Evolutionary conservation across 2,797 vertebrate species (phyloP).

Genomic region (Antennarius maculatus): DNA sequence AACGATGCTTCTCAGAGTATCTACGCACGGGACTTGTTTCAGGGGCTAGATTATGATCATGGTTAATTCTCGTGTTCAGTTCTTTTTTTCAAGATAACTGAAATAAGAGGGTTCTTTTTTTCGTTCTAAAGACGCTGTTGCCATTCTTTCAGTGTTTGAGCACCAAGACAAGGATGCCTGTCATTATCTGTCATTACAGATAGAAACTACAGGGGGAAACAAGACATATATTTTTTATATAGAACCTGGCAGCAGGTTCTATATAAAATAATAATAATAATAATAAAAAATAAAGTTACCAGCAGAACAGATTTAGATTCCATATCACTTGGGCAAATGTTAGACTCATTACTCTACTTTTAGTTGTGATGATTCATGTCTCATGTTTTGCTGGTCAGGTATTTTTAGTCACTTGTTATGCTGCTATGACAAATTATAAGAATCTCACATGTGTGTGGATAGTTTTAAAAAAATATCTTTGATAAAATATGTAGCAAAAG

Average conservation of each 20-base stretch:
- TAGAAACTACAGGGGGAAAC: not conserved
- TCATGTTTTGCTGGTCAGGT: not conserved
- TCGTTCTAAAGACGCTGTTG: not conserved
- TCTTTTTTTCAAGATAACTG: too few relatives aligned
- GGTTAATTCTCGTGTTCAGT: not conserved
- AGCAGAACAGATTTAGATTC: conserved; percentile 12
- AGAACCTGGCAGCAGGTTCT: too few relatives aligned
- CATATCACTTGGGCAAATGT: conserved; percentile 34
- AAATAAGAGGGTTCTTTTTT: not conserved
- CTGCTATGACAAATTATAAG: not conserved
- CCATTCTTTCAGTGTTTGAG: not conserved
- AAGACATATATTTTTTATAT: too few relatives aligned
- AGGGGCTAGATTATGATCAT: not conserved
- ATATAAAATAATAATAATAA: too few relatives aligned
- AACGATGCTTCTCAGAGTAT: not conserved
- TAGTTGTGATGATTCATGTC: not conserved
- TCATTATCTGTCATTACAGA: not conserved
- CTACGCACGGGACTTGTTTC: too few relatives aligned
- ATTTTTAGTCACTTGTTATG: too few relatives aligned
- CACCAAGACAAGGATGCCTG: not conserved
- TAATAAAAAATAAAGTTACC: not conserved
- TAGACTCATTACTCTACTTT: conserved; percentile 33
- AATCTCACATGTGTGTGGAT: not conserved
- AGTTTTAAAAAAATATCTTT: not conserved
- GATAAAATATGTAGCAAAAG: not conserved